A percentile compares a stretch with the other conserved stretches of the same genome.
Evolutionary conservation across 2,797 vertebrate genomes (phyloP).

Genomic region (Pangasius djambal): DNA sequence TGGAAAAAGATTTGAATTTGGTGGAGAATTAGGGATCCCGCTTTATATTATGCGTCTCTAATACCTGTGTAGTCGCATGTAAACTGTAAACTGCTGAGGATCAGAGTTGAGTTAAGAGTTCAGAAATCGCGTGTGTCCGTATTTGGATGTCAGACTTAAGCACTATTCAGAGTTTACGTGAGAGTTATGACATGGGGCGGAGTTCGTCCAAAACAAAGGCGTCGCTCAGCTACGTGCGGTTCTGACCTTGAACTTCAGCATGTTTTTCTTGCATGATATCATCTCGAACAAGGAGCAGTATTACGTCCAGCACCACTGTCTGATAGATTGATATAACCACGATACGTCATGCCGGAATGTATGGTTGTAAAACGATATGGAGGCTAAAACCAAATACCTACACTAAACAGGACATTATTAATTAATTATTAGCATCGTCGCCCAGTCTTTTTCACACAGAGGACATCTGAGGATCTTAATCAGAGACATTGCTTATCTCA

Average conservation of each 20-base stretch:
- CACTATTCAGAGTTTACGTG: background rate
- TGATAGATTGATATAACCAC: background rate
- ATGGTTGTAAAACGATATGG: background rate
- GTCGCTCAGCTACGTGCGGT: too few relatives aligned
- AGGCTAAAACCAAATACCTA: background rate
- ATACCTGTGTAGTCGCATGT: background rate
- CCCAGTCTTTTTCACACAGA: background rate
- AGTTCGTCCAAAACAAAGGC: background rate
- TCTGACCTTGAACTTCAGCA: background rate
- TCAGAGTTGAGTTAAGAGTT: too few relatives aligned
- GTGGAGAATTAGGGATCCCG: background rate
- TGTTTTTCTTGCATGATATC: background rate
- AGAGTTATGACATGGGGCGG: background rate
- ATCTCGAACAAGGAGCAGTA: background rate
- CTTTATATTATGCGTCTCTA: background rate
- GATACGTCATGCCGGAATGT: background rate
- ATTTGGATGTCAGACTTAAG: background rate
- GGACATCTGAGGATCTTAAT: background rate
- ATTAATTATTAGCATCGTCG: background rate
- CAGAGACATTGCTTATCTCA: too few relatives aligned
- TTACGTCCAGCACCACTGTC: background rate
- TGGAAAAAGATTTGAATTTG: constrained; percentile 63
- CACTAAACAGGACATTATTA: background rate
- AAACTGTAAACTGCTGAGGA: background rate
- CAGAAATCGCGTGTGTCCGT: background rate